Evolutionary conservation across 2,113 vertebrate genomes (phyloP), one percentile per base, ranked within the genome.

Genomic region (Chaetodon trifascialis): DNA sequence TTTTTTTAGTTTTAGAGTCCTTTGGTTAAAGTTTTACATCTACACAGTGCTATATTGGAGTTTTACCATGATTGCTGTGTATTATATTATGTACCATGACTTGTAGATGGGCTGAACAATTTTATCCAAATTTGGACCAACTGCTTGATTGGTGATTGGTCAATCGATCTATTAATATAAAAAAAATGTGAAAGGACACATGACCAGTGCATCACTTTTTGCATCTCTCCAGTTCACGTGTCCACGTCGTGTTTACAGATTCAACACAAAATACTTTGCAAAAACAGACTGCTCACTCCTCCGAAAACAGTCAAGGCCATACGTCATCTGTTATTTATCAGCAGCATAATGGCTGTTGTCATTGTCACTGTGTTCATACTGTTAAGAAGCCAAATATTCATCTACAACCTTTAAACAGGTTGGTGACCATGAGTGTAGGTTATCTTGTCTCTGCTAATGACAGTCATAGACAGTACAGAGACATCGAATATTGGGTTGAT

Each of bases 261-360:
- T 64, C 56, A 60, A 70, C 49, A 86, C 8, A 56, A 62, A 80
- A 51, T 46, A 69, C 11, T 46, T 68, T 4, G 17, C 17, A 71
- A 42, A 74, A 69, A 56, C 40, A 12, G 17, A 68, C 15, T 46
- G 11, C 19, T 76, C 7, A 44, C 42, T 88, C 44, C 66, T 30
- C 17, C 46, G n/a, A 77, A 85, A 91, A 89, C 76, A 87, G 83
- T 85, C 76, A 73, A 80, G 56, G 80, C 82, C 68, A 40, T 69
- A 46, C 17, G 12, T 30, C 5, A 49, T 80, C 56, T 51, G 23
- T 60, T 73, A 74, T 79, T 67, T 49, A 83, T 76, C 44, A 86
- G 80, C 85, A 78, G 83, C 75, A 79, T 59, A 73, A 59, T 10
- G 16, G 64, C 60, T 80, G 58, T 67, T 11, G 15, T 76, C 58